Evolutionary conservation across 2,797 vertebrate species (phyloP).

Genomic region (Pteronotus mesoamericanus): DNA sequence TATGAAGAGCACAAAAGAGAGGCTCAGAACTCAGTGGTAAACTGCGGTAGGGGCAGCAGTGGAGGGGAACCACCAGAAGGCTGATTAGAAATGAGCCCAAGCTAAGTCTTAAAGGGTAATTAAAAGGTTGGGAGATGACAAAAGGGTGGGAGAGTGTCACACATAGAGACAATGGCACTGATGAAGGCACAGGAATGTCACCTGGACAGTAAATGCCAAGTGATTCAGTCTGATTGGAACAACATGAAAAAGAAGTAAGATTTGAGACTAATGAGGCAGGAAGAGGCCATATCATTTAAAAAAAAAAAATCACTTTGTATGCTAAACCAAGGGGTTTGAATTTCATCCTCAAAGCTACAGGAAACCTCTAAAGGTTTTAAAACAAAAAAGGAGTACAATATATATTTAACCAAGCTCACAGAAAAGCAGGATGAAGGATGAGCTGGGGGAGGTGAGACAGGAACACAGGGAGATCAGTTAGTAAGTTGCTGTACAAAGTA

Average conservation of each 20-base stretch:
- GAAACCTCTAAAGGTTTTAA: constrained; percentile 7
- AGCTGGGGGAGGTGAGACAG: not conserved
- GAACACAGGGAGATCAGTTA: not conserved
- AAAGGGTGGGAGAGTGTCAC: not conserved
- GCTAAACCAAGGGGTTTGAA: not conserved
- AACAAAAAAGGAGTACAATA: not conserved
- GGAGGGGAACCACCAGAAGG: not conserved
- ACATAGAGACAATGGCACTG: not conserved
- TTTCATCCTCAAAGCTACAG: constrained; percentile 19
- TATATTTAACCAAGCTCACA: constrained; percentile 13
- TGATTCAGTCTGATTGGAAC: not conserved
- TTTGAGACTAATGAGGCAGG: not conserved
- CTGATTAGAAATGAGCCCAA: not conserved
- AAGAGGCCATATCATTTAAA: constrained; percentile 6
- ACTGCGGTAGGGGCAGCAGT: not conserved
- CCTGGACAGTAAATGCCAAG: not conserved
- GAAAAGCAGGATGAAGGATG: not conserved
- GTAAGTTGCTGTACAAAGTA: constrained; percentile 2
- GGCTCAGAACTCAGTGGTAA: not conserved
- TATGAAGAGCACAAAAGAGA: not conserved
- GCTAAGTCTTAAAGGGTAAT: not conserved
- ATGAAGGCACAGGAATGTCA: not conserved
- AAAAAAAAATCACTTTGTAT: not conserved
- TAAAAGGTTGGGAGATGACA: not conserved
- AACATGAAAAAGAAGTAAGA: not conserved